Percentiles rank a stretch among this genome's conserved stretches.
phyloP scores from a whole-genome alignment of 2,888 invertebrate genomes.

The Chirona hameri region DNA sequence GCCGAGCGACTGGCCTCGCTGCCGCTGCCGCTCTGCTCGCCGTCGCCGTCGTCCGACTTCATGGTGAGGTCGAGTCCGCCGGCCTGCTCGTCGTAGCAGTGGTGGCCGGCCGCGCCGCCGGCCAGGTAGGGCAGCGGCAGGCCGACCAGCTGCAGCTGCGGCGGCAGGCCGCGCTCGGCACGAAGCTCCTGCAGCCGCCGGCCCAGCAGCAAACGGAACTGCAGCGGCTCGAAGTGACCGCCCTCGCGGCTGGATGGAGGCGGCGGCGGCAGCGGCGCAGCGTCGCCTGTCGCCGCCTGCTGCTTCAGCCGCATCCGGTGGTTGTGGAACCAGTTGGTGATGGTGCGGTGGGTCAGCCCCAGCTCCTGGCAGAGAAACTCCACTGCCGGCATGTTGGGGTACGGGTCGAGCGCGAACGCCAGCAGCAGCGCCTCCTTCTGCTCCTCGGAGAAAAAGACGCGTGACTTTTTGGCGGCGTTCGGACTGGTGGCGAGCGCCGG shows the following conservation, averaged over 20 bases:
- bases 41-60: constrained; percentile 71
- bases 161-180: constrained; percentile 56
- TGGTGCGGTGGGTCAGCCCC: constrained; percentile 86
- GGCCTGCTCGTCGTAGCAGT: constrained; percentile 59
- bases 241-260: constrained; percentile 36
- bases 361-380: constrained; percentile 91
- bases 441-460: constrained; percentile 95
- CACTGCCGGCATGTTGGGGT: constrained; percentile 93
- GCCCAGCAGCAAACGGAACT: constrained; percentile 81
- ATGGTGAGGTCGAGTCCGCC: constrained; percentile 79
- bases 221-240: constrained; percentile 74
- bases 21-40: constrained; percentile 58
- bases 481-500: constrained; percentile 37
- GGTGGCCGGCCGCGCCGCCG: constrained; percentile 58
- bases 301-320: constrained; percentile 97
- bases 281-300: constrained; percentile 38
- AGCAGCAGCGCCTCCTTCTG: constrained; percentile 93
- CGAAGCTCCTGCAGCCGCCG: constrained; percentile 83
- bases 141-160: constrained; percentile 47
- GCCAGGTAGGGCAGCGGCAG: constrained; percentile 53
- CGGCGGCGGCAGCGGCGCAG: constrained; percentile 33
- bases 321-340: constrained; percentile 99
- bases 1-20: constrained; percentile 48
- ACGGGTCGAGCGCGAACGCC: constrained; percentile 93
- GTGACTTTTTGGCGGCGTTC: constrained; percentile 83